Base-by-base conservation (phyloP, 2,888 invertebrate species). In the Napeogenes inachia region DNA sequence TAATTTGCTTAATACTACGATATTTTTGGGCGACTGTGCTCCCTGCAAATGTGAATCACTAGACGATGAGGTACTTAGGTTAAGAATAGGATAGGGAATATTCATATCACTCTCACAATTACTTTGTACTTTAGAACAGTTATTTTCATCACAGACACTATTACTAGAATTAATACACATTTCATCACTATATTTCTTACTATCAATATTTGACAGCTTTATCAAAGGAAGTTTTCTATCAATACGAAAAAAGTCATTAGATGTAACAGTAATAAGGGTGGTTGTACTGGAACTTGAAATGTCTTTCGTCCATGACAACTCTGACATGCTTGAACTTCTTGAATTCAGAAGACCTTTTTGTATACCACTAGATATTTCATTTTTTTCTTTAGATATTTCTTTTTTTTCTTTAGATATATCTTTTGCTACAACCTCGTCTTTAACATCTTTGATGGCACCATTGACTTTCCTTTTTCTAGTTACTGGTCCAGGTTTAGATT, bases 251-350 rank as follows among this genome's bases (percentile, higher is more conserved):
- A 83, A 75, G 59, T 87, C 86, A 2, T 73, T 75, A 0, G 80
- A 77, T 0, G 67, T 62, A 0, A 84, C 83, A 0, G 82, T 80
- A 2, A 82, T 38, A 57, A 77, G 80, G 1, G 84, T 82, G 0
- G 76, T 77, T 0, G 79, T 75, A 45, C 82, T 83, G 0, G 86
- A 83, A 46, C 77, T 80, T 0, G 87, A 86, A 61, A 89, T 84
- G 55, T 87, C 83, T 68, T 75, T 83, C 2, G 82, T 84, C 87
- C 88, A 89, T 0, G 87, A 87, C 0, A 79, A 70, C 33, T 77
- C 75, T 0, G 85, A 82, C 5, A 54, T 66, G 53, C 79, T 79
- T 13, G 71, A n/a, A 47, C 75, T 74, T 8, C 81, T 70, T 3
- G 78, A 75, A 0, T 65, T 66, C 3, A 45, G 10, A 54, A 3